A percentile compares a stretch with the other conserved stretches of the same genome.
Evolutionary conservation across 2,797 vertebrate genomes (phyloP).

Genomic region (Hypotaenidia philippensis): DNA sequence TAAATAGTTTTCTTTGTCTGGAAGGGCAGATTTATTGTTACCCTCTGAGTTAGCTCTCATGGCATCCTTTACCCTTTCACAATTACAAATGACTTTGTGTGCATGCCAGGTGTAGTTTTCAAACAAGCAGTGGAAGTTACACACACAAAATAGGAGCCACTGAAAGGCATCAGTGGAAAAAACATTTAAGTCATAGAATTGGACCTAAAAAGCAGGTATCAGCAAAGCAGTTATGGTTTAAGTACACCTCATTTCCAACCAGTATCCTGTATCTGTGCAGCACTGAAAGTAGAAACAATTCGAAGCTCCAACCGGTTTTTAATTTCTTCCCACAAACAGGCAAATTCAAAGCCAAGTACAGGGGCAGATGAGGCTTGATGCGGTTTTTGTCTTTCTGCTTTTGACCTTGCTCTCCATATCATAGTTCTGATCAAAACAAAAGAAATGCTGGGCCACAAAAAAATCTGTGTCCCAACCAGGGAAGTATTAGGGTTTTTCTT

Average conservation of each 20-base stretch:
- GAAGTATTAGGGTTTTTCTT: background rate
- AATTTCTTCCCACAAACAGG: background rate
- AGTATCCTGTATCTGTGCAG: background rate
- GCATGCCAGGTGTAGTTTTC: too few species aligned
- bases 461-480: background rate
- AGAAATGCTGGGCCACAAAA: background rate
- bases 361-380: background rate
- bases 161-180: background rate
- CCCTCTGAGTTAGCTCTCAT: background rate
- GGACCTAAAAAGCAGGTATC: background rate
- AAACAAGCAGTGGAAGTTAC: too few species aligned
- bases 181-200: background rate
- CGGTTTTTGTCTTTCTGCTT: background rate
- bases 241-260: background rate
- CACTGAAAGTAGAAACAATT: background rate
- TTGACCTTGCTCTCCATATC: background rate
- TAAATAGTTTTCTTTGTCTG: background rate
- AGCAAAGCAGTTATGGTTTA: background rate
- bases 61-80: background rate
- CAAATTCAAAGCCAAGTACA: background rate
- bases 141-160: background rate
- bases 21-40: background rate
- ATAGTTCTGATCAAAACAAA: background rate
- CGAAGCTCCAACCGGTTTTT: background rate
- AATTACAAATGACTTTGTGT: background rate